phyloP scores from a whole-genome alignment of 1,140 invertebrate genomes.

The Drosophila grimshawi region DNA sequence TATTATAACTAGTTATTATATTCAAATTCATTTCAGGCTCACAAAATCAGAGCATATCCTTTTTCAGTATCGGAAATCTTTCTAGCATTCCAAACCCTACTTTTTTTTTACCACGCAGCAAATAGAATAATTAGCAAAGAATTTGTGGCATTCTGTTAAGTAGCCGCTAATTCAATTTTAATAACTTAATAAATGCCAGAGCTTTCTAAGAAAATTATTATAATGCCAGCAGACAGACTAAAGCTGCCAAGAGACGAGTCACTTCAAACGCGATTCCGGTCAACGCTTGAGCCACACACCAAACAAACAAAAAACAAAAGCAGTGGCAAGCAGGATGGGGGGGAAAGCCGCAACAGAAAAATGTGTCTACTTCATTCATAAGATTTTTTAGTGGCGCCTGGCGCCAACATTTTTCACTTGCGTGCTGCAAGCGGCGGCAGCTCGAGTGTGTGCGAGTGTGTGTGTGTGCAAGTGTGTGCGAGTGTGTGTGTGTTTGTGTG shows the following conservation, averaged over 20 bases:
- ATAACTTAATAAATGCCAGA: conserved; percentile 77
- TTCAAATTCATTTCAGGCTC: too few species aligned
- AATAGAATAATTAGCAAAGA: conserved; percentile 50
- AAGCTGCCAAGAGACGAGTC: conserved; percentile 9
- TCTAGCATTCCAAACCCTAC: too few species aligned
- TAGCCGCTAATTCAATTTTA: conserved; percentile 68
- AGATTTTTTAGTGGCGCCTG: conserved; percentile 81
- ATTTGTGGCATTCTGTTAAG: conserved; percentile 49
- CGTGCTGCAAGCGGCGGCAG: conserved; percentile 69
- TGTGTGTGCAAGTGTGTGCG: conserved; percentile 17
- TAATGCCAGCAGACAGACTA: conserved; percentile 51
- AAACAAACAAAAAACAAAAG: conserved; percentile 28
- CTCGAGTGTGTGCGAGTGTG: conserved; percentile 14
- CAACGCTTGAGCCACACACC: conserved; percentile 47
- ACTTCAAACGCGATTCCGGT: conserved; percentile 68
- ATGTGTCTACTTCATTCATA: conserved; percentile 82
- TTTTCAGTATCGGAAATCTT: too few species aligned
- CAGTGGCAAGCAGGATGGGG: not conserved
- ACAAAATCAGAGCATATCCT: too few species aligned
- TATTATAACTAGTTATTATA: too few species aligned
- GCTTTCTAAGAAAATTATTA: conserved; percentile 67
- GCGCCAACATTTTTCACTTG: conserved; percentile 82
- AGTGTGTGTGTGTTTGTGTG: conserved; percentile 32
- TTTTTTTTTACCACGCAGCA: not conserved
- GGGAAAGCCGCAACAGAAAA: conserved; percentile 53